phyloP scores from a whole-genome alignment of 2,797 vertebrate species.

The Streptopelia turtur region DNA sequence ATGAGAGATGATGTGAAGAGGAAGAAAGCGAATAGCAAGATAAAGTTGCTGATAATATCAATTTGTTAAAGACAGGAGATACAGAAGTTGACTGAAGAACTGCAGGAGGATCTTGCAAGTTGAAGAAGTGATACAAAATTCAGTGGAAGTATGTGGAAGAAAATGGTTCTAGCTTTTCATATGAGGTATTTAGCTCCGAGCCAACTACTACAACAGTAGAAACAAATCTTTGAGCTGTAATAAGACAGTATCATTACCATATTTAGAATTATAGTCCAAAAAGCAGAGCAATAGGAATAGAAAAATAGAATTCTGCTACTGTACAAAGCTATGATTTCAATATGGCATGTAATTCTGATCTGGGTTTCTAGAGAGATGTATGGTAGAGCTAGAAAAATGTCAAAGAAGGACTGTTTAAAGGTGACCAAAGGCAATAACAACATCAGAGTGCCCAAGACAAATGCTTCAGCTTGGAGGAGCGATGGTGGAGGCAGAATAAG shows the following conservation, averaged over 20 bases:
- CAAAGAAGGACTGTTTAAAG: not conserved
- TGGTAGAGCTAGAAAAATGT: not conserved
- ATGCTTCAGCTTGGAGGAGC: not conserved
- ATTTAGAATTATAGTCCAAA: not conserved
- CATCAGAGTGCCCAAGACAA: not conserved
- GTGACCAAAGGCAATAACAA: not conserved
- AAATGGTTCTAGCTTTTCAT: not conserved
- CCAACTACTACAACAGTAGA: not conserved
- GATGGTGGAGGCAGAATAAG: not conserved
- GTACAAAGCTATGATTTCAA: not conserved
- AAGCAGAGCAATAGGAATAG: not conserved
- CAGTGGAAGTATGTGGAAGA: not conserved
- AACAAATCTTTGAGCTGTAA: not conserved
- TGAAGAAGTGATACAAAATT: not conserved
- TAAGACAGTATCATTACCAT: not conserved
- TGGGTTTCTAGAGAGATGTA: not conserved
- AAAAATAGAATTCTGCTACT: not conserved
- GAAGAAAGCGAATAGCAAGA: not conserved
- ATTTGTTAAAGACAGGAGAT: not conserved
- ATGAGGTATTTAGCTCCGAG: not conserved
- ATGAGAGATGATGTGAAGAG: not conserved
- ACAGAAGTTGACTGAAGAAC: not conserved
- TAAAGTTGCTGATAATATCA: not conserved
- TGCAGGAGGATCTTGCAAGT: not conserved
- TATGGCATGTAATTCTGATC: not conserved